Conservation (phyloP, 2,113 vertebrate genomes). For the Vireo altiloquus region DNA sequence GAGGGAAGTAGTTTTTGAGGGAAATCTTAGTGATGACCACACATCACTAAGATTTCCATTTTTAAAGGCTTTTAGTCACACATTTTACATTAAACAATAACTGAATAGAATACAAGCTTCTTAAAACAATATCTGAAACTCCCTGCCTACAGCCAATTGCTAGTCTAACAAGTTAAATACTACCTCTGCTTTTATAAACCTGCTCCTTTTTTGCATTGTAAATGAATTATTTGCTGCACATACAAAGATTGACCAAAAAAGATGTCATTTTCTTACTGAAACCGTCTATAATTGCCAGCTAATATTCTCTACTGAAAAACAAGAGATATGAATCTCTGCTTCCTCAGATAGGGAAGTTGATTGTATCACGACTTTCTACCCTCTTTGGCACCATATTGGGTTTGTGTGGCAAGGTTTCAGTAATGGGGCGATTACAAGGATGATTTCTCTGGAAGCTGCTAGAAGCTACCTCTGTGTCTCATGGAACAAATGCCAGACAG, state of each 20-base stretch:
- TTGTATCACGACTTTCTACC: neutral
- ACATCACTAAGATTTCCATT: neutral
- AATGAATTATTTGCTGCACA: neutral
- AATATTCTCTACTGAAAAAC: neutral
- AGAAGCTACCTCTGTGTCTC: neutral
- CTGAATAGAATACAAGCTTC: neutral
- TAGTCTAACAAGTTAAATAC: neutral
- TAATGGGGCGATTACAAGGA: too few relatives aligned
- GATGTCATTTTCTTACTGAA: neutral
- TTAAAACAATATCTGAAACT: neutral
- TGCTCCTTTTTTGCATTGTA: accelerated
- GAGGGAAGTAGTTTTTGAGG: too few relatives aligned
- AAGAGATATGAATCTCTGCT: neutral
- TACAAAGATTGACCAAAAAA: neutral
- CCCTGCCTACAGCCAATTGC: neutral
- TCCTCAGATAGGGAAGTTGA: neutral
- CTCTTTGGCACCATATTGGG: neutral
- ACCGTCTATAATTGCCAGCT: neutral
- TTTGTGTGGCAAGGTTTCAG: neutral
- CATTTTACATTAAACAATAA: neutral
- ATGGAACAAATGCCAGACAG: neutral
- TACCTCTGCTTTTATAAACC: neutral
- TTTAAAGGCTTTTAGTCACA: neutral
- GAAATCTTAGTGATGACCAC: too few relatives aligned
- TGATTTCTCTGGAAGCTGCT: neutral